Evolutionary conservation across 1,140 invertebrate genomes (phyloP).

Genomic region (Adoxophyes honmai): DNA sequence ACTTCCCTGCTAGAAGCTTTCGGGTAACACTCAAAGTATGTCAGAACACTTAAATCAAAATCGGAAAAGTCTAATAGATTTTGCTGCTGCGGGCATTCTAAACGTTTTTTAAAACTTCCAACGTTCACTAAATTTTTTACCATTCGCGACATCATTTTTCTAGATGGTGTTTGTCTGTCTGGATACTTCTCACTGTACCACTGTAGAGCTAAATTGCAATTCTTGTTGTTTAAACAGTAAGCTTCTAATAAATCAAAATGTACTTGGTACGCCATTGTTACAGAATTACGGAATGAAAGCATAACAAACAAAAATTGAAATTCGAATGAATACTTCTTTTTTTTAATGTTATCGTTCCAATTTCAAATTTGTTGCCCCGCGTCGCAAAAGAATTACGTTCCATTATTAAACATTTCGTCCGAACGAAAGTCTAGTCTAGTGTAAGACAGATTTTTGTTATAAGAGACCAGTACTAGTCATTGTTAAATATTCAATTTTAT

Average conservation of each 20-base stretch:
- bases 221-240: background rate
- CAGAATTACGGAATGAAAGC: no score
- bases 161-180: conserved; percentile 4
- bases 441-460: no score
- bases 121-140: conserved; percentile 1
- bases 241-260: background rate
- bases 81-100: background rate
- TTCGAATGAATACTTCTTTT: background rate
- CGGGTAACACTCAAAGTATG: conserved; percentile 9
- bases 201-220: conserved; percentile 1
- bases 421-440: no score
- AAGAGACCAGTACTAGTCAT: no score
- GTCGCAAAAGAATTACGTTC: background rate
- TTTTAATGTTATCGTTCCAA: conserved; percentile 4
- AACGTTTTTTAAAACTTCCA: background rate
- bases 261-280: background rate
- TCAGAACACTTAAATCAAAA: conserved; percentile 1
- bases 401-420: background rate
- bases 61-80: conserved; percentile 5
- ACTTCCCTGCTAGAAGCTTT: conserved; percentile 7
- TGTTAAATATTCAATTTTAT: no score
- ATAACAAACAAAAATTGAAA: background rate
- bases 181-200: conserved; percentile 2
- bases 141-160: background rate
- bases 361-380: no score